Conservation (phyloP, 2,113 vertebrate genomes). For the Jacana jacana region DNA sequence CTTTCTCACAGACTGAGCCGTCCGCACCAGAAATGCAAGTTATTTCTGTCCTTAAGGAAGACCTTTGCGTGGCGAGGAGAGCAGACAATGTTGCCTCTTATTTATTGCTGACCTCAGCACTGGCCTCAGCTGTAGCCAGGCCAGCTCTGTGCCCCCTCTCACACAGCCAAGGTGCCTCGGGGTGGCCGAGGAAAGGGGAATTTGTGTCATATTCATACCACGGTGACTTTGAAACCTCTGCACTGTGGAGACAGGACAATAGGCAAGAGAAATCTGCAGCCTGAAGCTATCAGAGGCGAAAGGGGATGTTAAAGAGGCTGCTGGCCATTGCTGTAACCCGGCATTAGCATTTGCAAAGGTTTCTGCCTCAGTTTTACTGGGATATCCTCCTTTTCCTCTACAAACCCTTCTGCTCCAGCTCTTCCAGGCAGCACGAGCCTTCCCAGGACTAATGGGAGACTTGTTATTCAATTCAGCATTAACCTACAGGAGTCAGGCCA, state of each 20-base stretch:
- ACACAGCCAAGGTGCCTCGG: constrained; percentile 70
- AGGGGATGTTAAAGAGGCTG: constrained; percentile 32
- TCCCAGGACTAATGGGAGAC: constrained; percentile 12
- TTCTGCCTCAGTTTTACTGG: constrained; percentile 43
- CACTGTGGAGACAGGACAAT: constrained; percentile 71
- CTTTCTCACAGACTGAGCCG: constrained; percentile 69
- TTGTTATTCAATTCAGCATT: constrained; percentile 53
- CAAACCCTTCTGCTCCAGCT: not conserved
- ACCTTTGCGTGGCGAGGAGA: constrained; percentile 57
- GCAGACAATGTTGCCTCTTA: constrained; percentile 79
- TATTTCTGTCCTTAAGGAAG: constrained; percentile 80
- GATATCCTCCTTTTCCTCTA: not conserved
- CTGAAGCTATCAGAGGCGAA: constrained; percentile 52
- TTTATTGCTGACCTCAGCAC: constrained; percentile 77
- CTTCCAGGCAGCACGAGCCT: constrained; percentile 1
- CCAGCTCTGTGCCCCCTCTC: constrained; percentile 61
- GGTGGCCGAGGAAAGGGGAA: constrained; percentile 70
- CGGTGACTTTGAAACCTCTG: constrained; percentile 70
- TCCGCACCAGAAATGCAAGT: constrained; percentile 76
- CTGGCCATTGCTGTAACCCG: not conserved
- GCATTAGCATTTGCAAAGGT: constrained; percentile 27
- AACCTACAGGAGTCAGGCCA: constrained; percentile 13
- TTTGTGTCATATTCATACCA: constrained; percentile 72
- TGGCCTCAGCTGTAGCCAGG: constrained; percentile 67
- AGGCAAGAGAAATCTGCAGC: constrained; percentile 73